Conservation (phyloP, 2,113 vertebrate genomes). For the Poeciliopsis turrubarensis region DNA sequence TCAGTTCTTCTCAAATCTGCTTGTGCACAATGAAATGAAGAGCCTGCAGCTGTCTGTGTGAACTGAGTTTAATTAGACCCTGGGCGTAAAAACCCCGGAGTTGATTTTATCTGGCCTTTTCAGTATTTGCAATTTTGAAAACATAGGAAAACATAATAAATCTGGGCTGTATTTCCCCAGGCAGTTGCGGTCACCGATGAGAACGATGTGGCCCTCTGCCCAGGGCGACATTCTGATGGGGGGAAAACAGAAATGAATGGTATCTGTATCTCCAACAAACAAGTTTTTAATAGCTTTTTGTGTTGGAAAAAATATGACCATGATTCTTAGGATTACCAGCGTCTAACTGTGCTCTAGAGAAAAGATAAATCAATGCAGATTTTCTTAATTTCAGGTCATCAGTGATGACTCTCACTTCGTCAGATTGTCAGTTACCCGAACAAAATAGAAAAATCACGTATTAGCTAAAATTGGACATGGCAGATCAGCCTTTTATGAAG, state of each 20-base stretch:
- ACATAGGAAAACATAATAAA: background rate
- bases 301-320: background rate
- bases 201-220: too few relatives aligned
- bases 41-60: background rate
- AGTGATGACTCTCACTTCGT: too few relatives aligned
- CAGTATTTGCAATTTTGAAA: background rate
- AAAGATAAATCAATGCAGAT: too few relatives aligned
- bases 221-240: background rate
- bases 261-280: background rate
- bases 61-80: background rate
- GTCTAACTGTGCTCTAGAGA: too few relatives aligned
- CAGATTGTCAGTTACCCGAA: too few relatives aligned
- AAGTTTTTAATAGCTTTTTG: background rate
- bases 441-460: too few relatives aligned
- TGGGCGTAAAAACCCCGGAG: background rate
- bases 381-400: too few relatives aligned
- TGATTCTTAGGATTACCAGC: background rate
- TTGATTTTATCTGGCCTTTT: background rate
- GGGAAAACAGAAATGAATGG: background rate
- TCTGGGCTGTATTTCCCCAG: background rate
- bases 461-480: too few relatives aligned
- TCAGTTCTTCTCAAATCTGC: background rate
- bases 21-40: background rate
- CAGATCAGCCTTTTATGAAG: too few relatives aligned
- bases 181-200: background rate